Evolutionary conservation across 2,888 invertebrate species (phyloP).

Genomic region (Leptinotarsa peninsularis): DNA sequence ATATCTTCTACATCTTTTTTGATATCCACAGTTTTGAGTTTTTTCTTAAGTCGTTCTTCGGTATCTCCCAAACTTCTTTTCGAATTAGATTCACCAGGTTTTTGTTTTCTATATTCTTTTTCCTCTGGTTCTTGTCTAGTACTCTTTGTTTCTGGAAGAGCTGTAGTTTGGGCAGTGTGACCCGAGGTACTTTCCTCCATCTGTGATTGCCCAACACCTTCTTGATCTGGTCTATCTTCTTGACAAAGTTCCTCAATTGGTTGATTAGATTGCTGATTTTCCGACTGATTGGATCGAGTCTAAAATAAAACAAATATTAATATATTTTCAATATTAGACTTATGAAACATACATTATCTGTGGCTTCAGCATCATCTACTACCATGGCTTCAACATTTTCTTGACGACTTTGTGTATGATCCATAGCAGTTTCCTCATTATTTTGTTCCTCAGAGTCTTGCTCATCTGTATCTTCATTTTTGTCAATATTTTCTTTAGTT

Average conservation of each 20-base stretch:
- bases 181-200: constrained; percentile 78
- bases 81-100: constrained; percentile 81
- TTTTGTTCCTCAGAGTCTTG: constrained; percentile 62
- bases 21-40: constrained; percentile 70
- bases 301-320: constrained; percentile 51
- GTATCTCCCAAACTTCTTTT: constrained; percentile 76
- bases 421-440: constrained; percentile 57
- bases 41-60: constrained; percentile 74
- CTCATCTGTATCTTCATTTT: constrained; percentile 55
- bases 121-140: constrained; percentile 58
- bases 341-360: constrained; percentile 64
- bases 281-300: constrained; percentile 66
- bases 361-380: constrained; percentile 64
- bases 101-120: constrained; percentile 72
- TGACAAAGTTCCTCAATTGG: constrained; percentile 69
- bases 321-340: constrained; percentile 4
- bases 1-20: constrained; percentile 64
- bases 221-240: constrained; percentile 74
- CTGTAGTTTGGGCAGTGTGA: constrained; percentile 69
- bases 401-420: constrained; percentile 62
- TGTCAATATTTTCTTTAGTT: constrained; percentile 47
- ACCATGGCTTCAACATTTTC: constrained; percentile 66
- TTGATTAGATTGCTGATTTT: constrained; percentile 58
- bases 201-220: constrained; percentile 81
- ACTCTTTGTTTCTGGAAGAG: constrained; percentile 58